Evolutionary conservation across 1,140 invertebrate genomes (phyloP), one percentile per base, ranked within the genome.

Genomic region (Anastatus disparis): DNA sequence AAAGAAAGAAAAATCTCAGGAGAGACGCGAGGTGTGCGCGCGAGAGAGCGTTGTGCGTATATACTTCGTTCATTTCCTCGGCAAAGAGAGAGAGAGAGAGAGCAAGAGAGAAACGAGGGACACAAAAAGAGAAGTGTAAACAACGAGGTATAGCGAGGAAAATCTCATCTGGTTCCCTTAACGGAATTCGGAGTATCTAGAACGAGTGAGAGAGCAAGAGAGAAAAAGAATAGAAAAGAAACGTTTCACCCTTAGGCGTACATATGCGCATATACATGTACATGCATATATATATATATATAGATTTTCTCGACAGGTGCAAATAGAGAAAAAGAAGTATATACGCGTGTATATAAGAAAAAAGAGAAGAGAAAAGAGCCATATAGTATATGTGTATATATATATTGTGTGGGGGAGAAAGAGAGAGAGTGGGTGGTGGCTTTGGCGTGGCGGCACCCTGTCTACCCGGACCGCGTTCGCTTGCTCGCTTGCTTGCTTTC

Each of bases 381-480:
- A n/a, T n/a, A n/a, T n/a, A n/a, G n/a, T n/a, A n/a, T n/a, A n/a
- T n/a, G n/a, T n/a, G n/a, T n/a, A n/a, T n/a, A n/a, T n/a, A n/a
- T n/a, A n/a, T n/a, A n/a, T n/a, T n/a, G n/a, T n/a, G 71, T 56
- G 40, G n/a, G 17, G 63, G 29, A 40, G 53, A 64, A 38, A 55
- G 69, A 17, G 35, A 29, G 26, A 55, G 73, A 50, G 58, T 58
- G 65, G 68, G 53, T 70, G 61, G 59, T 74, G 69, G 73, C 58
- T 62, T 62, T 22, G 55, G 50, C 58, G 72, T n/a, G 83, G 85
- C 85, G 85, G 84, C 85, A 86, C 84, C 81, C 85, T 85, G 85
- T 86, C 85, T 86, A 85, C 82, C 83, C 82, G 82, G 84, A 85
- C 82, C 81, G 79, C n/a, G 75, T 50, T 17, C 73, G 81, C 83